Base-by-base conservation (phyloP, 2,797 vertebrate species). In the Ficedula albicollis region DNA sequence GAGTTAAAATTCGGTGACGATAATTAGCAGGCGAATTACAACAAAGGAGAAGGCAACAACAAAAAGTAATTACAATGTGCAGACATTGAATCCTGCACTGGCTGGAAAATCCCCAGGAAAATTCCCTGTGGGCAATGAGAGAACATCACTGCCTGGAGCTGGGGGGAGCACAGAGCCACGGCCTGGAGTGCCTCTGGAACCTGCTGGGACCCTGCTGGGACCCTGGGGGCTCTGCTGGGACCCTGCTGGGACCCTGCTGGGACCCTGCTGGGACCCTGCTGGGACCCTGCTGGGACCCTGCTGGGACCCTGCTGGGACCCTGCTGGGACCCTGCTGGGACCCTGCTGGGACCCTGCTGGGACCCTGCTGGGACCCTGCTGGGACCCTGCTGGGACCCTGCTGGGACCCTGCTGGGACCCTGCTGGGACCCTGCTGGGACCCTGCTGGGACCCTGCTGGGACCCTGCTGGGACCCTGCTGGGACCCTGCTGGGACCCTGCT, bases 11-110 rank as follows among this genome's bases (percentile, higher is more conserved):
- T 79, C 60, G 29, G 80, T 87, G 64, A 64, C 34, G 73, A 90
- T 92, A 96, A 97, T 96, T 84, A 97, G 93, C 88, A 67, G 95
- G 95, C 48, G 67, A 97, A 96, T 96, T 94, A 82, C 77, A 96
- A 84, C 55, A 64, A 77, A 91, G 66, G 93, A 89, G 93, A 95
- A 96, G 89, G 90, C 76, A 70, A 36, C 59, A 76, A 80, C 80
- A 39, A 82, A 76, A 93, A 95, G 90, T 95, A 97, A 97, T 97
- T 97, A 95, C 15, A 90, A 96, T 30, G 92, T 75, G 67, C 85
- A 87, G 75, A 68, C 78, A 85, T 63, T 84, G 87, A 93, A 96
- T 90, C 88, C 94, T 30, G 66, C 88, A 38, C 89, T 52, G 88
- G 95, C 92, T 94, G 44, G 89, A 78, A 81, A 96, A 96, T 52